These are phyloP conservation scores for Phasia obesa DNA, from an alignment of 2,888 invertebrate species.

Conservation along the genomic window DNA sequence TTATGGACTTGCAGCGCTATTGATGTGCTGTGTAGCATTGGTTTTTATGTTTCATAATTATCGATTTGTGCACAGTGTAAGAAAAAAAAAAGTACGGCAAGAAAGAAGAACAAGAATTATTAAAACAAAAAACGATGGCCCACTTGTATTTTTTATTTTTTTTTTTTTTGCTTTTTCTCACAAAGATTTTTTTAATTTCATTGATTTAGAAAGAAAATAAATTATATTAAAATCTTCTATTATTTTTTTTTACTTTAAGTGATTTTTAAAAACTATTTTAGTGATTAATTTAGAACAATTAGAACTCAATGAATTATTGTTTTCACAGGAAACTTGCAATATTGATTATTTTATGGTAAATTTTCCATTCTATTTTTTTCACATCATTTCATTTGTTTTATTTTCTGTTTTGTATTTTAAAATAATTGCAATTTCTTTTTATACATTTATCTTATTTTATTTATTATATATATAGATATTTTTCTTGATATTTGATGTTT, in stretches of 20 bases:
- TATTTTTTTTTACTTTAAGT: not conserved
- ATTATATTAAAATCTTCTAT: conserved; percentile 9
- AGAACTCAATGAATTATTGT: not conserved
- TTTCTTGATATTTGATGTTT: conserved; percentile 46
- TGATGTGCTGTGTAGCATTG: conserved; percentile 43
- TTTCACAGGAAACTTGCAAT: conserved; percentile 13
- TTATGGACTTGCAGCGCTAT: conserved; percentile 10
- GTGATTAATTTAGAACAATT: not conserved
- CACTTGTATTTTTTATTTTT: conserved; percentile 36
- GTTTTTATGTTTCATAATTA: conserved; percentile 67
- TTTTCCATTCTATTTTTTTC: conserved; percentile 19
- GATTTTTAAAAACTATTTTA: conserved; percentile 7
- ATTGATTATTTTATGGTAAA: conserved; percentile 20
- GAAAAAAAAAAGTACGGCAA: conserved; percentile 25
- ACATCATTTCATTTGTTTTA: not conserved
- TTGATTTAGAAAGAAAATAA: conserved; percentile 33
- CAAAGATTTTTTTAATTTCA: conserved; percentile 54
- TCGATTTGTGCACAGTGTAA: conserved; percentile 60
- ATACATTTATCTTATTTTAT: conserved; percentile 14
- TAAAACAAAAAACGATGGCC: conserved; percentile 43
- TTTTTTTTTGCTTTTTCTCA: conserved; percentile 1
- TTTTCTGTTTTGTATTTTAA: not conserved
- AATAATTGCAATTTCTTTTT: conserved; percentile 1
- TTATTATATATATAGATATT: conserved; percentile 22
- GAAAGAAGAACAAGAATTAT: conserved; percentile 32